Evolutionary conservation across 2,888 invertebrate genomes (phyloP).

Genomic region (Leptinotarsa rubiginosa): DNA sequence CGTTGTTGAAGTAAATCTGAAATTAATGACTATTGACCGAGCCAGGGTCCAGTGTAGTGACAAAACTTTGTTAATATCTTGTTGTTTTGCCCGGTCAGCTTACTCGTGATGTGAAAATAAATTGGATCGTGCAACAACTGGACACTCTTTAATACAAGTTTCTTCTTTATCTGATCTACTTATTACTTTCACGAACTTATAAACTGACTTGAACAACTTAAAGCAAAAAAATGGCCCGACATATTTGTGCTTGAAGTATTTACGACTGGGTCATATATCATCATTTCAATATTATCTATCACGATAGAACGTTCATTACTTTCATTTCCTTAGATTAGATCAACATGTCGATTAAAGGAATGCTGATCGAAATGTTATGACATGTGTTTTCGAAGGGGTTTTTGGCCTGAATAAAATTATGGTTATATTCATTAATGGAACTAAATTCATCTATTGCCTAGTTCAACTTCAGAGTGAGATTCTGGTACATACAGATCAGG

Average conservation of each 20-base stretch:
- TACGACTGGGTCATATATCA: not conserved
- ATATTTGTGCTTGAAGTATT: not conserved
- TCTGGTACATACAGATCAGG: too few species aligned
- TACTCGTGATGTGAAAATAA: conserved; percentile 58
- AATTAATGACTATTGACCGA: conserved; percentile 53
- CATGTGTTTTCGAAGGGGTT: too few species aligned
- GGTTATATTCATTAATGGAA: too few species aligned
- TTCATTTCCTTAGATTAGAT: not conserved
- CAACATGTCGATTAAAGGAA: too few species aligned
- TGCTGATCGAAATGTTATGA: too few species aligned
- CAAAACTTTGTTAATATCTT: conserved; percentile 61
- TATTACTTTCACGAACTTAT: conserved; percentile 43
- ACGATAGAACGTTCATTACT: not conserved
- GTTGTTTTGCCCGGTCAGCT: conserved; percentile 55
- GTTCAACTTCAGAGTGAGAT: too few species aligned
- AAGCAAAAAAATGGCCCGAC: not conserved
- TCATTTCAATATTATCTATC: not conserved
- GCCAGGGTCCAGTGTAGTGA: conserved; percentile 42
- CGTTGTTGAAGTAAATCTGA: conserved; percentile 40
- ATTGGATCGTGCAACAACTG: conserved; percentile 46
- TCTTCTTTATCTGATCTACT: conserved; percentile 42
- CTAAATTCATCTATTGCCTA: too few species aligned
- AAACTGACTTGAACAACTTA: conserved; percentile 38
- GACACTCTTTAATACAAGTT: conserved; percentile 46
- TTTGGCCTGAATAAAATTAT: too few species aligned